phyloP scores from a whole-genome alignment of 2,797 vertebrate species.

The Macrochelys suwanniensis region DNA sequence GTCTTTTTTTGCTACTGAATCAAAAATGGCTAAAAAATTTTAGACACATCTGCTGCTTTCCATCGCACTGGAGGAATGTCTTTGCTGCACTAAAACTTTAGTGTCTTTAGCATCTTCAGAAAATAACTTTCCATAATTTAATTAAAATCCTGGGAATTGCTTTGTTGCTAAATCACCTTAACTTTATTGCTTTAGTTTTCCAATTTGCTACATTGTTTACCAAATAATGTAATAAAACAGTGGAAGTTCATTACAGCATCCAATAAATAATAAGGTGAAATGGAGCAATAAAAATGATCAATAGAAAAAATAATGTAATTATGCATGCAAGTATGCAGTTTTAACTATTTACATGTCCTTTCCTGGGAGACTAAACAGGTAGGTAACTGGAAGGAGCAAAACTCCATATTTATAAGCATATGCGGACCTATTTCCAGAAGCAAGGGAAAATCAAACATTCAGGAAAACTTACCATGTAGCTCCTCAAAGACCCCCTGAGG shows the following conservation, averaged over 20 bases:
- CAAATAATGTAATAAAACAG: constrained; percentile 74
- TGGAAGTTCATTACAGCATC: constrained; percentile 64
- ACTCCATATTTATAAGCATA: background rate
- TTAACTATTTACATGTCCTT: constrained; percentile 39
- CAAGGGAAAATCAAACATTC: background rate
- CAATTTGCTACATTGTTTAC: constrained; percentile 64
- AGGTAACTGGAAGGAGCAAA: background rate
- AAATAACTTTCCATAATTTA: constrained; percentile 55
- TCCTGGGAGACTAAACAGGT: background rate
- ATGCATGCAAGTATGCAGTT: constrained; percentile 24
- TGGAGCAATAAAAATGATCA: constrained; percentile 71
- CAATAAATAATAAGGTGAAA: constrained; percentile 76
- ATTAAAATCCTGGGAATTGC: constrained; percentile 68
- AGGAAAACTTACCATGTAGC: background rate
- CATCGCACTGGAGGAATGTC: background rate
- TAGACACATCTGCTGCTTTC: background rate
- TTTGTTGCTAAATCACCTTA: constrained; percentile 73
- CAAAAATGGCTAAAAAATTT: background rate
- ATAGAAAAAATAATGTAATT: constrained; percentile 76
- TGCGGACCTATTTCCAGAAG: background rate
- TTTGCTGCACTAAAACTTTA: background rate
- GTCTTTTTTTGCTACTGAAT: background rate
- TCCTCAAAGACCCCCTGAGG: no score
- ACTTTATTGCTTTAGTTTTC: constrained; percentile 74
- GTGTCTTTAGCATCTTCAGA: constrained; percentile 32